Conservation (phyloP, 30 jellyfish, hydroid and myxozoan genomes). For the Aurelia coerulea region DNA sequence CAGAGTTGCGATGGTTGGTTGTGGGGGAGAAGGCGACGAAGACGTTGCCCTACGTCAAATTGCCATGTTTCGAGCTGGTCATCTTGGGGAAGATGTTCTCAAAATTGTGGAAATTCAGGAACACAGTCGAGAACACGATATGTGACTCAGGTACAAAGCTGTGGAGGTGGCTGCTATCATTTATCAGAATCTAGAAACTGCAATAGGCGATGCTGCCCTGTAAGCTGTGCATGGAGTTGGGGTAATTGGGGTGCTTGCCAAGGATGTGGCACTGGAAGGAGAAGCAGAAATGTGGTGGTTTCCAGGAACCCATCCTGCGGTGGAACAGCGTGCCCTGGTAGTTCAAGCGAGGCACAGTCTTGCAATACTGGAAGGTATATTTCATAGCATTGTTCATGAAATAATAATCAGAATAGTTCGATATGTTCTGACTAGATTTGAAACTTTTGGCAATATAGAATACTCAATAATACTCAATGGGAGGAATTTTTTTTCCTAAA, state of each 20-base stretch:
- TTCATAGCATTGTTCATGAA: no score
- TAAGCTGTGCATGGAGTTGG: slow-evolving; percentile 68
- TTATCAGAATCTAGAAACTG: slow-evolving; percentile 53
- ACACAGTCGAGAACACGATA: slow-evolving; percentile 30
- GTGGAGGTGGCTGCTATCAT: slow-evolving; percentile 71
- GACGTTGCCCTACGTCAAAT: slow-evolving; percentile 50
- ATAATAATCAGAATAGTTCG: no score
- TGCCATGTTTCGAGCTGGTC: slow-evolving; percentile 58
- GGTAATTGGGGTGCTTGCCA: slow-evolving; percentile 81
- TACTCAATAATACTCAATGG: no score
- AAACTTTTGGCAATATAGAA: no score
- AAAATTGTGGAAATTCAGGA: slow-evolving; percentile 56
- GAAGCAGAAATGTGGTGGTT: slow-evolving; percentile 47
- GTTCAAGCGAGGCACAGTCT: neutral
- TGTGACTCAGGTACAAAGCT: slow-evolving; percentile 43
- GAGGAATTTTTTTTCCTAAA: no score
- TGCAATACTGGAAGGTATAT: slow-evolving; percentile 75
- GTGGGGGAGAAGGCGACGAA: slow-evolving; percentile 21
- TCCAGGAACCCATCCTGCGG: slow-evolving; percentile 64
- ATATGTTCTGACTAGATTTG: no score
- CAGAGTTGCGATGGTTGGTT: slow-evolving; percentile 35
- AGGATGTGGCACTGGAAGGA: slow-evolving; percentile 81
- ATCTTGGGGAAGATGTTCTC: slow-evolving; percentile 37
- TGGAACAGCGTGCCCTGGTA: slow-evolving; percentile 39
- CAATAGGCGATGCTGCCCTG: slow-evolving; percentile 81